Base-by-base conservation (phyloP, 1,140 invertebrate species). In the Drosophila nasuta region DNA sequence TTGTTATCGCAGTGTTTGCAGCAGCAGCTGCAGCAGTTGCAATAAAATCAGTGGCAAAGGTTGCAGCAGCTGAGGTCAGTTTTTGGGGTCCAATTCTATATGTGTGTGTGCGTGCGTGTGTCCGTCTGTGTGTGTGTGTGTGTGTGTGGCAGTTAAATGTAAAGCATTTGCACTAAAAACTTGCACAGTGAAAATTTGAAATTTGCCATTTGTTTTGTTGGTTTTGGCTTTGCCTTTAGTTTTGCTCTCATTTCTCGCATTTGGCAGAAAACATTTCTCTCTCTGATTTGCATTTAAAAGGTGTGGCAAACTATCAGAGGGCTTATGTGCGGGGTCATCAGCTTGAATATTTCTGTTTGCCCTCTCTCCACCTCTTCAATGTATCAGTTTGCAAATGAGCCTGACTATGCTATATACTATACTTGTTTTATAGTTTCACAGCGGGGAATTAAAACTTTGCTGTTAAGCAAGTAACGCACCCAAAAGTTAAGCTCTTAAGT, bases 31-130 rank as follows among this genome's bases (percentile, higher is more conserved):
- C 81, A 64, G 76, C 73, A 70, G 81, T 67, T 83, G 81, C 82
- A 86, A 86, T 89, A 88, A 88, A 88, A 88, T 88, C 83, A 88
- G 83, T 89, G 83, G 83, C 83, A 88, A 88, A 88, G 83, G 83
- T 83, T 87, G 83, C 74, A 71, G 77, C 83, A 88, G 82, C 83
- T 88, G 83, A 88, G 83, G 82, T 86, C 82, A 86, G 83, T 74
- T 81, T 59, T 81, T 59, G 82, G 82, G 78, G 72, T 83, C 75
- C 76, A 69, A 73, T 57, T 87, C 69, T 56, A 68, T 67, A 25
- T 56, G 41, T 35, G 10, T 43, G 1, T 28, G n/a, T 28, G 38
- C n/a, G 3, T 25, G 10, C 28, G 11, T 48, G 8, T 1, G 10
- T n/a, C 5, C 15, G 15, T 15, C 13, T 5, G 3, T n/a, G 10